Conservation (phyloP, 2,888 invertebrate species). For the Ichneumon xanthorius region DNA sequence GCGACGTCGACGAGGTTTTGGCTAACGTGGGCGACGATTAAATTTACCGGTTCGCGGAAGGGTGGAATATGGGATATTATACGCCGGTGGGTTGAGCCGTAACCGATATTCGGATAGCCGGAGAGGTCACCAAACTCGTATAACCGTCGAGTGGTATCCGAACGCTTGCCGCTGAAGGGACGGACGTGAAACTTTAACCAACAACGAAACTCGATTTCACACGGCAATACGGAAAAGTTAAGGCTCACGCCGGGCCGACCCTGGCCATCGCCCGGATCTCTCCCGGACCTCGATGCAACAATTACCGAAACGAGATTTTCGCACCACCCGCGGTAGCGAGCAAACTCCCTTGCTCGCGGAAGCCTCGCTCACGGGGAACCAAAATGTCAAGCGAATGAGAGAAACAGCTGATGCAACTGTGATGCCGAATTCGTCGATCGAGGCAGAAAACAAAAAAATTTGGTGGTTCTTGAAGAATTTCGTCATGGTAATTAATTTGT, state of each 20-base stretch:
- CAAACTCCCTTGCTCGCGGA: not conserved
- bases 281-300: not conserved
- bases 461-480: too few species aligned
- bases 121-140: constrained; percentile 53
- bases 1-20: not conserved
- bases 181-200: constrained; percentile 53
- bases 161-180: constrained; percentile 20
- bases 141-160: constrained; percentile 38
- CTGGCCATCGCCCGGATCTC: not conserved
- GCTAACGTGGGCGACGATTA: constrained; percentile 23
- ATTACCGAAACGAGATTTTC: constrained; percentile 35
- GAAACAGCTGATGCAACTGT: not conserved
- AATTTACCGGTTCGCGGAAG: constrained; percentile 31
- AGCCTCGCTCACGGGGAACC: not conserved
- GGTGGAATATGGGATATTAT: constrained; percentile 11
- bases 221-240: constrained; percentile 65
- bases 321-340: not conserved
- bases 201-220: constrained; percentile 63
- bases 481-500: too few species aligned
- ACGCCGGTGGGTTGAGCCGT: constrained; percentile 27
- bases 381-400: constrained; percentile 6
- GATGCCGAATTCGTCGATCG: not conserved
- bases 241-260: constrained; percentile 34
- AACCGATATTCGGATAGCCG: constrained; percentile 56
- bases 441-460: not conserved